Percentiles rank a stretch among this genome's conserved stretches.
Conservation (phyloP, 2,113 vertebrate genomes). For the Microcebus lehilahytsara region DNA sequence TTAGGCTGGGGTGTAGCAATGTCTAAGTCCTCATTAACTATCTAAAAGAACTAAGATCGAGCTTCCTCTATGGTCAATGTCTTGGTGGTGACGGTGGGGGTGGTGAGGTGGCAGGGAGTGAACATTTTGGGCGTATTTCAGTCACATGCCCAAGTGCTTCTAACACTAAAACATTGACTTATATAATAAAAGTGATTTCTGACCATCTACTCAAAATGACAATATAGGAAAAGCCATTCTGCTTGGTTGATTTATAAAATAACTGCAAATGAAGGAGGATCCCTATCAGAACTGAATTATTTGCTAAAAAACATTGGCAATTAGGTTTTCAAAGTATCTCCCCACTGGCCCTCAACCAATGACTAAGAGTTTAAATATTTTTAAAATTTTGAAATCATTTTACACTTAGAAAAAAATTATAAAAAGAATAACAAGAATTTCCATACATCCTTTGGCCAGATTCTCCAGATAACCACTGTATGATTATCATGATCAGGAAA, state of each 20-base stretch:
- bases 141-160: background rate
- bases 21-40: background rate
- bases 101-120: background rate
- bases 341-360: background rate
- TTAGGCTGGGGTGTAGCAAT: background rate
- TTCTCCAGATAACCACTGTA: background rate
- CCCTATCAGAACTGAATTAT: conserved; percentile 29
- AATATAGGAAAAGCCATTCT: conserved; percentile 2
- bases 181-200: conserved; percentile 40
- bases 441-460: background rate
- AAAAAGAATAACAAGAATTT: background rate
- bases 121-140: background rate
- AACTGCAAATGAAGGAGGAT: background rate
- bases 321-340: conserved; percentile 22
- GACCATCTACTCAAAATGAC: conserved; percentile 44
- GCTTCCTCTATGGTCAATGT: background rate
- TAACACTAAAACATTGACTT: background rate
- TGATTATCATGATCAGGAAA: background rate
- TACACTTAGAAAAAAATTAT: background rate
- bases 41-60: background rate
- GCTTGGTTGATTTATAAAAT: conserved; percentile 6
- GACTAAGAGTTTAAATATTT: background rate
- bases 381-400: conserved; percentile 31
- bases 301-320: background rate
- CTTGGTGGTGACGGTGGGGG: background rate